Conservation (phyloP, 2,113 vertebrate species). For the Cheilinus undulatus region DNA sequence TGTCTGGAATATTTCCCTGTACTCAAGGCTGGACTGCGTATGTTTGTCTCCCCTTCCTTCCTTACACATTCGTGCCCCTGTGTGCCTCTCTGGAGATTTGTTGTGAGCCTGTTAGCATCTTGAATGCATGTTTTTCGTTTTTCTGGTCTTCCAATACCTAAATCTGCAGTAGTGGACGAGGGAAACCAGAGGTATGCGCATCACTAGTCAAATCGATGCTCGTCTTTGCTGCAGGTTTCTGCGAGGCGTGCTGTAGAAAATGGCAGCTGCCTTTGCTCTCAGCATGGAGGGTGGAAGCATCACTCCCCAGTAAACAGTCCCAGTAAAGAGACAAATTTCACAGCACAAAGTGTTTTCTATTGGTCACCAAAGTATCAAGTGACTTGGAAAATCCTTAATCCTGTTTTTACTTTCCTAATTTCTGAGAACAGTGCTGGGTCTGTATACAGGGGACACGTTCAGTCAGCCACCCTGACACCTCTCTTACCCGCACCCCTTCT, state of each 20-base stretch:
- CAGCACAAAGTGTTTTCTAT: constrained; percentile 14
- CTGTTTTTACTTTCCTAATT: constrained; percentile 4
- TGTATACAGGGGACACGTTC: constrained; percentile 82
- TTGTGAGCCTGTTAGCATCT: constrained; percentile 69
- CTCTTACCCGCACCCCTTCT: constrained; percentile 71
- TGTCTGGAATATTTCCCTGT: constrained; percentile 79
- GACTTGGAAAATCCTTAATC: constrained; percentile 12
- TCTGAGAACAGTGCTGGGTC: constrained; percentile 67
- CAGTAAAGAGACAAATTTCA: constrained; percentile 57
- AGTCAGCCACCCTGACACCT: constrained; percentile 68
- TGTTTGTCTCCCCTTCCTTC: constrained; percentile 70
- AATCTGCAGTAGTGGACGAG: constrained; percentile 81
- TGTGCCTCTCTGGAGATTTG: constrained; percentile 68
- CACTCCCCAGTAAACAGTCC: constrained; percentile 86
- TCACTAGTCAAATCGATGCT: constrained; percentile 46
- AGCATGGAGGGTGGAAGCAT: constrained; percentile 79
- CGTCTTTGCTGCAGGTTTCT: constrained; percentile 80
- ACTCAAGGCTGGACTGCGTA: constrained; percentile 69
- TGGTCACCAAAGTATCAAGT: constrained; percentile 36
- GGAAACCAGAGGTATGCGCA: constrained; percentile 70
- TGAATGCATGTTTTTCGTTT: constrained; percentile 79
- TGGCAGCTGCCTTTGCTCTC: constrained; percentile 72
- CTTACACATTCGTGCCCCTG: constrained; percentile 64
- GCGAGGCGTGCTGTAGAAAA: constrained; percentile 67
- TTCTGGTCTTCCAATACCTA: constrained; percentile 68